phyloP scores from a whole-genome alignment of 2,888 invertebrate genomes.

The Caenorhabditis sulstoni region DNA sequence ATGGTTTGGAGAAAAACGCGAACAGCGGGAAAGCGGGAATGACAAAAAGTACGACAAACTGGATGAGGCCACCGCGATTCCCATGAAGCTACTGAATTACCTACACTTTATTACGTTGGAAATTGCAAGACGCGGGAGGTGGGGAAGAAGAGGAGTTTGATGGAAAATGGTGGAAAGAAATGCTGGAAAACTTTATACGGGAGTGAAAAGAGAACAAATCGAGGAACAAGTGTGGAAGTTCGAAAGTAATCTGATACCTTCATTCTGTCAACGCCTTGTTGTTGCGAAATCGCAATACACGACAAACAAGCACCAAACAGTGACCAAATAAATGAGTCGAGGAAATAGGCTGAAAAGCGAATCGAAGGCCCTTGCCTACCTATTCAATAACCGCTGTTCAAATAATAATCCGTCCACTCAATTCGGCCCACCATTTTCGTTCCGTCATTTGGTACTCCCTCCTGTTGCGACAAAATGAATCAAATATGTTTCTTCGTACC shows the following conservation, averaged over 20 bases:
- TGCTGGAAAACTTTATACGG: too few relatives aligned
- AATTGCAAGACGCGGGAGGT: background rate
- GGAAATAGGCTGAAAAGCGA: conserved; percentile 10
- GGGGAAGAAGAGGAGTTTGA: too few relatives aligned
- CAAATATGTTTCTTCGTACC: conserved; percentile 5
- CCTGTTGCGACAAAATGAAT: background rate
- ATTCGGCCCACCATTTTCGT: too few relatives aligned
- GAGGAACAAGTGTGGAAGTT: background rate
- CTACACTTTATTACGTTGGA: background rate
- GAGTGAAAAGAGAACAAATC: too few relatives aligned
- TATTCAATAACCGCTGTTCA: conserved; percentile 52
- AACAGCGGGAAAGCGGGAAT: background rate
- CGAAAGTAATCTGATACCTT: conserved; percentile 14
- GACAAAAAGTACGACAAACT: conserved; percentile 7
- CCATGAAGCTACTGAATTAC: background rate
- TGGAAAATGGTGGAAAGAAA: too few relatives aligned
- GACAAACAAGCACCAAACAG: conserved; percentile 10
- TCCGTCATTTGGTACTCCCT: background rate
- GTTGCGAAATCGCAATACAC: conserved; percentile 23
- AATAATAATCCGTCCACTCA: conserved; percentile 25
- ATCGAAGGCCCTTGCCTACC: conserved; percentile 5
- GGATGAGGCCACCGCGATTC: background rate
- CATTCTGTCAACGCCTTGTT: conserved; percentile 11
- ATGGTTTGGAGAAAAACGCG: conserved; percentile 9
- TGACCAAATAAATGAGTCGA: conserved; percentile 47